These are phyloP conservation scores for Caenorhabditis plicata DNA, from an alignment of 2,888 invertebrate species.

Conservation along the genomic window DNA sequence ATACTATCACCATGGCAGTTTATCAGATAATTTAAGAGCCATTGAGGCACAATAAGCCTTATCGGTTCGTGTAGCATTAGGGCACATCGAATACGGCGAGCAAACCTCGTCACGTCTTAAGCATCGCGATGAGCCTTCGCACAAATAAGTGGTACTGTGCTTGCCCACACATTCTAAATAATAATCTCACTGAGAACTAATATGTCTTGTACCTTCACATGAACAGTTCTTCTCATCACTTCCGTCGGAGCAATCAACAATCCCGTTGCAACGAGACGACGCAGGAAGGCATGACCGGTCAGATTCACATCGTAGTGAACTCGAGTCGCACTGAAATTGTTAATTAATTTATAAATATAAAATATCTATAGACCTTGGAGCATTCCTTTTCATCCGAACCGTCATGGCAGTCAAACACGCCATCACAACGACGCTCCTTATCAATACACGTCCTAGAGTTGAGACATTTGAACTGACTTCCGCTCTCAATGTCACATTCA, in stretches of 20 bases:
- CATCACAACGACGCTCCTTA: conserved; percentile 39
- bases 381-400: conserved; percentile 51
- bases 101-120: conserved; percentile 53
- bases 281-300: conserved; percentile 47
- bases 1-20: conserved; percentile 5
- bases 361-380: conserved; percentile 9
- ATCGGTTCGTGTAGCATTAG: conserved; percentile 50
- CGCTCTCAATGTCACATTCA: conserved; percentile 16
- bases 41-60: conserved; percentile 33
- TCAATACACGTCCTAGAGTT: conserved; percentile 38
- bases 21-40: conserved; percentile 5
- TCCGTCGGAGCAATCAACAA: conserved; percentile 50
- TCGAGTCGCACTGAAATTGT: conserved; percentile 23
- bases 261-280: conserved; percentile 48
- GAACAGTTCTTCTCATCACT: conserved; percentile 52
- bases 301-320: conserved; percentile 35
- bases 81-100: conserved; percentile 52
- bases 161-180: conserved; percentile 46
- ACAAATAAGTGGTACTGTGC: conserved; percentile 52
- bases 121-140: conserved; percentile 45
- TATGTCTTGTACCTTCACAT: conserved; percentile 41
- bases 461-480: conserved; percentile 26
- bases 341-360: neutral
- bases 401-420: conserved; percentile 46
- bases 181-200: neutral